Conservation (phyloP, 2,113 vertebrate species). For the Cynocephalus volans region DNA sequence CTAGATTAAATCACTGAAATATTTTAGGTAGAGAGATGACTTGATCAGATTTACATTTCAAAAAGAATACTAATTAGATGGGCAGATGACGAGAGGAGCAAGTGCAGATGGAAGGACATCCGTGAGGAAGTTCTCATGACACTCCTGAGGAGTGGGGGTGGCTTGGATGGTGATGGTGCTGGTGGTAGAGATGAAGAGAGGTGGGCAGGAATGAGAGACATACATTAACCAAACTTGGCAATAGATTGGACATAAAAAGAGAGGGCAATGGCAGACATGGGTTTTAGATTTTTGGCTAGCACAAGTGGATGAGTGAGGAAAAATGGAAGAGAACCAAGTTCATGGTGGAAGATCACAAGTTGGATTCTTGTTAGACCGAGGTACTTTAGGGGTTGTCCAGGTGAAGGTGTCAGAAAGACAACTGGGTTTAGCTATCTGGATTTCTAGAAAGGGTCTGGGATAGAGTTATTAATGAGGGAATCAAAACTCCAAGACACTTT, state of each 20-base stretch:
- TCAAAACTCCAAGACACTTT: not conserved
- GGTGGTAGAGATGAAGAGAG: not conserved
- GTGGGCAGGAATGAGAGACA: not conserved
- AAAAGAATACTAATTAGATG: not conserved
- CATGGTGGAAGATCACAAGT: not conserved
- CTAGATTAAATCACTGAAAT: not conserved
- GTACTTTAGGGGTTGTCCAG: not conserved
- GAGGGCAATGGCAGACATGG: not conserved
- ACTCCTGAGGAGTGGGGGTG: not conserved
- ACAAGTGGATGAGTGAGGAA: not conserved
- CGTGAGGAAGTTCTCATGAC: not conserved
- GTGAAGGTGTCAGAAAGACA: not conserved
- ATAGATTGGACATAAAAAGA: not conserved
- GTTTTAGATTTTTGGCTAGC: not conserved
- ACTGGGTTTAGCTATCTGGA: not conserved
- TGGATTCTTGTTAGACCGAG: not conserved
- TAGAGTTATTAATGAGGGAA: not conserved
- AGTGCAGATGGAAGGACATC: not conserved
- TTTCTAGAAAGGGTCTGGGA: not conserved
- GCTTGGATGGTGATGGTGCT: too few species aligned
- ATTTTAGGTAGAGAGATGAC: not conserved
- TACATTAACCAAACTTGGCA: not conserved
- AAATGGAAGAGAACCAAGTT: not conserved
- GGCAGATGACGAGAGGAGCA: not conserved
- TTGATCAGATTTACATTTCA: not conserved